Base-by-base conservation (phyloP, 2,797 vertebrate species). In the Typhlichthys eigenmanni region DNA sequence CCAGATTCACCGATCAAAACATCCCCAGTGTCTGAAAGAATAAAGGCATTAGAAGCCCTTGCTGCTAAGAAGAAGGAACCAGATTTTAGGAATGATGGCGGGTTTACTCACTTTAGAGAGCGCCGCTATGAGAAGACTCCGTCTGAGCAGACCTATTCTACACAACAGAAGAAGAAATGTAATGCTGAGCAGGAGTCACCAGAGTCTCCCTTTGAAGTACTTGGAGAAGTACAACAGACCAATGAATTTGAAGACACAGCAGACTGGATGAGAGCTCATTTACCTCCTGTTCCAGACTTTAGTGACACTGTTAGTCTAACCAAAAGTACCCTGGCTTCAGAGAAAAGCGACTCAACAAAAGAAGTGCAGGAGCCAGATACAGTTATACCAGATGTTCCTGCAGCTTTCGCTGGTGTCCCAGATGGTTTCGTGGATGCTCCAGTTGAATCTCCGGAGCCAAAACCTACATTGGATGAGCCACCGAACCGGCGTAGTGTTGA, bases 181-280 rank as follows among this genome's bases (percentile, higher is more conserved):
- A 86, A 87, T n/a, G 49, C 64, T 67, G 93, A 94, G 45, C 81
- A 69, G 24, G 89, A 92, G 47, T 95, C 94, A 13, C 95, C 95
- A 0, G 95, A 94, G 61, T 97, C 94, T 9, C 96, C 95, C 0
- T 96, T 96, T 81, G 95, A 96, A 82, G 91, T 95, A 47, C 92
- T 96, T 77, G 88, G 89, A 62, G 94, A 96, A 66, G 76, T 75
- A 47, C 88, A 75, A 75, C 85, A 83, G 63, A 77, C 84, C 32
- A 90, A 74, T 72, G 95, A 96, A 56, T 93, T 93, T 88, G 93
- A 94, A 82, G 93, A 95, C 74, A 93, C 92, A 0, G 88, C 88
- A 60, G 88, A 92, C 38, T 93, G 92, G 92, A 92, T 93, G 90
- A 92, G 85, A 65, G 80, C 89, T 75, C 89, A 93, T 73, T 78